Evolutionary conservation across 2,888 invertebrate species (phyloP).

Genomic region (Pomacea canaliculata): DNA sequence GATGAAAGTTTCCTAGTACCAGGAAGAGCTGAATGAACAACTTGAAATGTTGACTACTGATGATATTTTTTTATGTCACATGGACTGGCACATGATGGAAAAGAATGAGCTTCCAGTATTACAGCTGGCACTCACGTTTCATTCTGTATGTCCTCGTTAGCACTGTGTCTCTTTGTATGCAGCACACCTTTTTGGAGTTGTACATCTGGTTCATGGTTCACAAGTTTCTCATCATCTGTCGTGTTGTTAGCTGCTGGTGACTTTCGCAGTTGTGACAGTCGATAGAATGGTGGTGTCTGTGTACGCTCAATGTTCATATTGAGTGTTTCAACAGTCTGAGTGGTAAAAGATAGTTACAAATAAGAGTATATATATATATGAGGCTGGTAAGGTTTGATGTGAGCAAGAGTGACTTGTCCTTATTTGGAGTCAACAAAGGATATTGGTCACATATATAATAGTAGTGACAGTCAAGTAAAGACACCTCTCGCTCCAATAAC

Average conservation of each 20-base stretch:
- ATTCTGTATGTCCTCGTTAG: constrained; percentile 61
- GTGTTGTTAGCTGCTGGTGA: constrained; percentile 45
- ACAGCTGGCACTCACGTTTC: constrained; percentile 44
- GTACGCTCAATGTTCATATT: constrained; percentile 96
- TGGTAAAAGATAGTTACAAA: neutral
- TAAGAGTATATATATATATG: neutral
- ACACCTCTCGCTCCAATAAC: no score
- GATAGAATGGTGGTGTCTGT: constrained; percentile 97
- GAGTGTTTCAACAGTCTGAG: constrained; percentile 88
- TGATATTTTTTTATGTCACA: no score
- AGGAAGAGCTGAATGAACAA: no score
- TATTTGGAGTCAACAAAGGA: neutral
- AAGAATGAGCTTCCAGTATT: no score
- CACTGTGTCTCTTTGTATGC: constrained; percentile 88
- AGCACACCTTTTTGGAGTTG: constrained; percentile 92
- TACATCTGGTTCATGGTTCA: constrained; percentile 67
- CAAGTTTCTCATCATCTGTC: constrained; percentile 73
- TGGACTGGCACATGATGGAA: no score
- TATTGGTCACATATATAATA: neutral
- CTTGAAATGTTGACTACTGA: no score
- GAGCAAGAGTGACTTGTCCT: neutral
- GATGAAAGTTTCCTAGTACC: no score
- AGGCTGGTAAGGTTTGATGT: neutral
- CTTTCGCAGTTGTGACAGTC: constrained; percentile 78
- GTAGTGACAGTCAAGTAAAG: no score